phyloP scores from a whole-genome alignment of 2,888 invertebrate genomes.

The Miltochrista miniata region DNA sequence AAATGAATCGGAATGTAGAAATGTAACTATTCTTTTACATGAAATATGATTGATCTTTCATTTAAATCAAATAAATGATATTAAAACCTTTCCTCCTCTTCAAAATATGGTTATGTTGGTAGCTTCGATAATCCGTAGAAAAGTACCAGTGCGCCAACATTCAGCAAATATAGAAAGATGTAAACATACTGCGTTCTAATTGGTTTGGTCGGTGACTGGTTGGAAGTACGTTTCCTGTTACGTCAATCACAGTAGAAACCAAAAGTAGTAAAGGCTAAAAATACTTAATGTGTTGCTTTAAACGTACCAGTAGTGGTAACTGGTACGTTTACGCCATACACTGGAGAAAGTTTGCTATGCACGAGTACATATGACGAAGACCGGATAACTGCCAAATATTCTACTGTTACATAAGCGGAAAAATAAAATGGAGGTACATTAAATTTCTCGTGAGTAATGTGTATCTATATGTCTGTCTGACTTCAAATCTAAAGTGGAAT shows the following conservation, averaged over 20 bases:
- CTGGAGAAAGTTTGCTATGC: not conserved
- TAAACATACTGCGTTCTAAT: conserved; percentile 27
- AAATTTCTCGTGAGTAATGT: not conserved
- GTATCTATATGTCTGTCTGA: not conserved
- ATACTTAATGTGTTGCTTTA: conserved; percentile 15
- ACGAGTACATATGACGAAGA: conserved; percentile 1
- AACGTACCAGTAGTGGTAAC: conserved; percentile 12
- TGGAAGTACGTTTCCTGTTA: conserved; percentile 33
- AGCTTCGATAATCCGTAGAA: not conserved
- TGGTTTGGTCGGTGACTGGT: conserved; percentile 22
- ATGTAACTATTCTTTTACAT: too few relatives aligned
- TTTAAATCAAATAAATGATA: too few relatives aligned
- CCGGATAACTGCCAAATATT: not conserved
- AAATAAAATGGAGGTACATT: too few relatives aligned
- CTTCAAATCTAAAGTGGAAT: not conserved
- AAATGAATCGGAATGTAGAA: too few relatives aligned
- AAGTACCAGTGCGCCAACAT: not conserved
- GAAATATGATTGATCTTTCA: too few relatives aligned
- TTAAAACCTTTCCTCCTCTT: not conserved
- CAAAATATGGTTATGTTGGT: not conserved
- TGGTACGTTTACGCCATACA: not conserved
- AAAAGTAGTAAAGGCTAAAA: conserved; percentile 22
- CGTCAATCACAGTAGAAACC: conserved; percentile 34
- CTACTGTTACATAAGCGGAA: not conserved
- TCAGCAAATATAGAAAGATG: conserved; percentile 6